These are phyloP conservation scores for Pocillopora grandis DNA, from an alignment of 92 coral and sea anemone genomes.

Conservation along the genomic window DNA sequence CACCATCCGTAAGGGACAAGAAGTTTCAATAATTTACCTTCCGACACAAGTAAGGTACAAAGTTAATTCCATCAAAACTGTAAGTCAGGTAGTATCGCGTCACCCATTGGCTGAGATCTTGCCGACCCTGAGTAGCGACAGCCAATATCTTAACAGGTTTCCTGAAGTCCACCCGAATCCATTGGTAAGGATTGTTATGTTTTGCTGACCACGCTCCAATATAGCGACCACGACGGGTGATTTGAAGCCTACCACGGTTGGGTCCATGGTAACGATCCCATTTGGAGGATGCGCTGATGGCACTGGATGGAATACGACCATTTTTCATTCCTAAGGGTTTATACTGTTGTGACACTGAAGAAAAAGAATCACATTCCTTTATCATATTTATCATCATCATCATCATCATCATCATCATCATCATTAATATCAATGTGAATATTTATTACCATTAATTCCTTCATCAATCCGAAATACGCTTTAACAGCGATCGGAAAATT, in stretches of 20 bases:
- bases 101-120: conserved; percentile 82
- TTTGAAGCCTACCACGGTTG: conserved; percentile 79
- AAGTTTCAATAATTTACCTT: conserved; percentile 39
- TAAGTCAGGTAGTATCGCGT: conserved; percentile 63
- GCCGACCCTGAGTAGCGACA: conserved; percentile 77
- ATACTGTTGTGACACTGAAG: conserved; percentile 59
- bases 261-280: conserved; percentile 76
- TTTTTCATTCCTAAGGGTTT: conserved; percentile 71
- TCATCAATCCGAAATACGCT: too few species aligned
- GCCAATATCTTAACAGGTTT: conserved; percentile 62
- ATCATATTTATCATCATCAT: too few species aligned
- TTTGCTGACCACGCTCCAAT: conserved; percentile 85
- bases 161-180: conserved; percentile 66
- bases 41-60: conserved; percentile 61
- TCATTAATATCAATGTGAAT: too few species aligned
- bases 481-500: too few species aligned
- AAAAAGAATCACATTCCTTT: background rate
- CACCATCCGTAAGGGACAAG: too few species aligned
- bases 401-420: too few species aligned
- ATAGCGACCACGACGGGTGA: conserved; percentile 52
- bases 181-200: conserved; percentile 71
- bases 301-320: conserved; percentile 72
- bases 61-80: conserved; percentile 75
- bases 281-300: conserved; percentile 64
- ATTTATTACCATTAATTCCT: too few species aligned